These are phyloP conservation scores for Quadriops clusia DNA, from an alignment of 2,888 invertebrate genomes.

Conservation along the genomic window DNA sequence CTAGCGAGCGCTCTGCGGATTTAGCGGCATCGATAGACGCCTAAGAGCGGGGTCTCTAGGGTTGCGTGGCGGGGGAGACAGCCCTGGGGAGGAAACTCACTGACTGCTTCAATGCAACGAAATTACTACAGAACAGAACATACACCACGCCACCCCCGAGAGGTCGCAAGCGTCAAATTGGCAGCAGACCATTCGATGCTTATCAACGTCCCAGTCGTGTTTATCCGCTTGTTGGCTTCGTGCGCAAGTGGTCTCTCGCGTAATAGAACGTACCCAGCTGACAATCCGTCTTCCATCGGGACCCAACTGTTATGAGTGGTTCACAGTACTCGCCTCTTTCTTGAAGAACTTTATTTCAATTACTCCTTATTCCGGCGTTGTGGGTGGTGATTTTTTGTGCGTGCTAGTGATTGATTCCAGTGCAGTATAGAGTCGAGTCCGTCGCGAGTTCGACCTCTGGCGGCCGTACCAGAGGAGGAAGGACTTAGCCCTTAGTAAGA, in stretches of 20 bases:
- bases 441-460: too few species aligned
- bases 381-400: too few species aligned
- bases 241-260: constrained; percentile 32
- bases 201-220: constrained; percentile 37
- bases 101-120: constrained; percentile 19
- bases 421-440: too few species aligned
- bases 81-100: constrained; percentile 39
- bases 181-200: constrained; percentile 30
- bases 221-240: constrained; percentile 31
- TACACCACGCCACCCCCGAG: constrained; percentile 28
- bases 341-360: too few species aligned
- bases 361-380: too few species aligned
- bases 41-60: constrained; percentile 36
- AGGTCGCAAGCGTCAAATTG: constrained; percentile 31
- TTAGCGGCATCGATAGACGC: constrained; percentile 33
- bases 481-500: constrained; percentile 6
- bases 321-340: too few species aligned
- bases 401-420: too few species aligned
- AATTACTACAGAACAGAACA: constrained; percentile 21
- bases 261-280: constrained; percentile 21
- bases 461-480: too few species aligned
- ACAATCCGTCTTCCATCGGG: constrained; percentile 19
- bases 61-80: constrained; percentile 41
- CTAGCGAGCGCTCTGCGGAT: constrained; percentile 18
- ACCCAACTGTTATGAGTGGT: constrained; percentile 14